Evolutionary conservation across 2,888 invertebrate genomes (phyloP), one percentile per base, ranked within the genome.

Genomic region (Philhelius pedissequus): DNA sequence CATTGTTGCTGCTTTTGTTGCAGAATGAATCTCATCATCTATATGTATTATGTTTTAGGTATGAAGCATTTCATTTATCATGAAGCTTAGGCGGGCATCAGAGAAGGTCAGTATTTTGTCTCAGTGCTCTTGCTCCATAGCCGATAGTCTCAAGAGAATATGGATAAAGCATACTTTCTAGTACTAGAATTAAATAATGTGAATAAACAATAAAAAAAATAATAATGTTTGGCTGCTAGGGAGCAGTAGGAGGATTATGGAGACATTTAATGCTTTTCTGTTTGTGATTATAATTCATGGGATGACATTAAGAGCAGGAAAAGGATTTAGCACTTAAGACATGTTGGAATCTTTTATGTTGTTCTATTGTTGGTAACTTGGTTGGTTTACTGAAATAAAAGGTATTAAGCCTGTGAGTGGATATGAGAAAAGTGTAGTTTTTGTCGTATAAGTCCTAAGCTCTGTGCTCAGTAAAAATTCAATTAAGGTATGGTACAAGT

Each of bases 221-320:
- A 76, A 68, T 25, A 56, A 54, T 76, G 32, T 18, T 70, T 64
- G 75, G 50, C 52, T 73, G 11, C 48, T 48, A 13, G 40, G 52
- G 22, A 77, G 52, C 66, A 58, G 60, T 73, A 68, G 68, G 38
- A 62, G 70, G 75, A 77, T 77, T 77, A 77, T 25, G 20, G 18
- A 22, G 40, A 62, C 45, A 71, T 62, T 73, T 35, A 68, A 60
- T 82, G 54, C 66, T 64, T 81, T 81, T 60, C 32, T 32, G 66
- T 60, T 56, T 76, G 76, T 71, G 35, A 43, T 76, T 71, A 81
- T 76, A 71, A 77, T 60, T 73, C 77, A 68, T 68, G 38, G 77
- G 60, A 77, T 77, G 48, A 54, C 77, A 77, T 48, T 71, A 73
- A 73, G 54, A 54, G 32, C 45, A 73, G 54, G 66, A 71, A 71